A percentile compares a stretch with the other conserved stretches of the same genome.
Conservation (phyloP, 2,888 invertebrate species). For the Ormyrus pomaceus region DNA sequence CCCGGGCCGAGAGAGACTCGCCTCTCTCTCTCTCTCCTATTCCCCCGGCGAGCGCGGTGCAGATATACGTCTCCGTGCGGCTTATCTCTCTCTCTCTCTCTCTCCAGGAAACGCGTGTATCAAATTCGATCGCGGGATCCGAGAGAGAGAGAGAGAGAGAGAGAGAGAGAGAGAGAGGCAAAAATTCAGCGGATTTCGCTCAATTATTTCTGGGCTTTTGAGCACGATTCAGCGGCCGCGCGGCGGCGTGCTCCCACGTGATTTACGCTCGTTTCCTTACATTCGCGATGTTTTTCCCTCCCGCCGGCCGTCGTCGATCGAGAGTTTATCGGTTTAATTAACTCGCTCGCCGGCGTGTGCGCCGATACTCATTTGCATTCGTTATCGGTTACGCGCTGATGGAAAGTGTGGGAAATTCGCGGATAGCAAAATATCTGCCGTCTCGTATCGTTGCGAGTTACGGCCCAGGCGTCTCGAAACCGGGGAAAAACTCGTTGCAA, state of each 20-base stretch:
- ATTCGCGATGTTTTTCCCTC: background rate
- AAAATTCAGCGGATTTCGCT: constrained; percentile 8
- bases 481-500: background rate
- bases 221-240: background rate
- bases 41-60: background rate
- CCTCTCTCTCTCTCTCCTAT: background rate
- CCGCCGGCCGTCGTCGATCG: background rate
- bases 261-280: constrained; percentile 6
- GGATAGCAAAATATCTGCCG: constrained; percentile 13
- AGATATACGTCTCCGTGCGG: background rate
- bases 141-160: too few relatives aligned
- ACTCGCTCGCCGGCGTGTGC: background rate
- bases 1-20: background rate
- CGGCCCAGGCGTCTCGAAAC: background rate
- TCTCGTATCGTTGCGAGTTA: constrained; percentile 1
- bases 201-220: constrained; percentile 7
- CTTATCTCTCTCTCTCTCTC: constrained; percentile 31
- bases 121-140: constrained; percentile 25
- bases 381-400: constrained; percentile 31
- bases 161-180: background rate
- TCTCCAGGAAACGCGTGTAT: constrained; percentile 39
- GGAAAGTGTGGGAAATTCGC: constrained; percentile 34
- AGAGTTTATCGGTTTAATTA: constrained; percentile 28
- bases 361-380: constrained; percentile 32
- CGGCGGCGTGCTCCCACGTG: background rate